Evolutionary conservation across 2,888 invertebrate species (phyloP).

Genomic region (Molanna angustata): DNA sequence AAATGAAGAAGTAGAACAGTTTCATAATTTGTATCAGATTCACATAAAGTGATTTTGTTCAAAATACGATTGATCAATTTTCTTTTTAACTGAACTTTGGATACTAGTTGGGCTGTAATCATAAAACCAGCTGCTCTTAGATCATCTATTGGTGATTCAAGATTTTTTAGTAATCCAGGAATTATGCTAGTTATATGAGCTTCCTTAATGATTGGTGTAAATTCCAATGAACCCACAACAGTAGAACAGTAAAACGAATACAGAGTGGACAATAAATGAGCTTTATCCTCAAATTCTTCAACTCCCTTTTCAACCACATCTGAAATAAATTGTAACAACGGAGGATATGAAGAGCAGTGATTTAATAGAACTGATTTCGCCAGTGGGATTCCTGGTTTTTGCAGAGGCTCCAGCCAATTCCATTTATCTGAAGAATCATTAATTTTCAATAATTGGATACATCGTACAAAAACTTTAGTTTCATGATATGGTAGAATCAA

Average conservation of each 20-base stretch:
- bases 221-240: slow-evolving; percentile 67
- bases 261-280: slow-evolving; percentile 63
- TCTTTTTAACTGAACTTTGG: slow-evolving; percentile 62
- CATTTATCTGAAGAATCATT: slow-evolving; percentile 61
- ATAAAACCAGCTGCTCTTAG: slow-evolving; percentile 73
- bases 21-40: slow-evolving; percentile 53
- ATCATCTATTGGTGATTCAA: slow-evolving; percentile 65
- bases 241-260: slow-evolving; percentile 80
- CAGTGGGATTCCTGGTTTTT: slow-evolving; percentile 72
- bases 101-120: slow-evolving; percentile 66
- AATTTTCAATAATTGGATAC: slow-evolving; percentile 74
- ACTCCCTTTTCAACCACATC: slow-evolving; percentile 57
- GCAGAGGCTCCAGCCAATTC: slow-evolving; percentile 72
- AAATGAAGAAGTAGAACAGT: slow-evolving; percentile 64
- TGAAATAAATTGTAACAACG: slow-evolving; percentile 63
- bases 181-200: slow-evolving; percentile 66
- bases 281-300: slow-evolving; percentile 57
- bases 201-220: slow-evolving; percentile 55
- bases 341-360: slow-evolving; percentile 63
- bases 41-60: slow-evolving; percentile 43
- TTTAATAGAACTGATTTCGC: slow-evolving; percentile 70
- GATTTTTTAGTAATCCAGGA: slow-evolving; percentile 67
- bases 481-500: slow-evolving; percentile 91
- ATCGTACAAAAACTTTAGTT: slow-evolving; percentile 80
- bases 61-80: slow-evolving; percentile 62